Base-by-base conservation (phyloP, 1,140 invertebrate species). In the Micrasema longulum region DNA sequence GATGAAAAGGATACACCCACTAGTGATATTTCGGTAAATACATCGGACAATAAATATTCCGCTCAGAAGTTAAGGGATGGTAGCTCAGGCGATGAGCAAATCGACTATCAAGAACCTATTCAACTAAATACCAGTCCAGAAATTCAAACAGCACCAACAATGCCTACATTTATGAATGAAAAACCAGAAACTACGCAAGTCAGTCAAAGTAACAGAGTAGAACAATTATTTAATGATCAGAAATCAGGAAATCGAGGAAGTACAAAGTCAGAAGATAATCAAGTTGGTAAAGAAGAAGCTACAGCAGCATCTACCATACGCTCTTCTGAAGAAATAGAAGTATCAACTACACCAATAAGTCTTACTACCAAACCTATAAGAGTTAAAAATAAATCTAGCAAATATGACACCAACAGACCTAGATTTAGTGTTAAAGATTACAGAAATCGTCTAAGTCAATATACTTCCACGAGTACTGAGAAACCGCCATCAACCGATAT, bases 361-460 rank as follows among this genome's bases (percentile, higher is more conserved):
- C 67, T 72, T 47, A 80, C 81, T 68, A 76, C 74, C 23, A 79
- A 80, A 63, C 75, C 77, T 7, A 69, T 73, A 63, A 74, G 74
- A 38, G 68, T 75, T 60, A 78, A 76, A 23, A 81, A 79, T 77
- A 71, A 79, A 67, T 78, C 79, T 47, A 79, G 80, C 50, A 86
- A 85, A 77, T 81, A 79, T 53, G 77, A 78, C 12, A 78, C 76
- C 31, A 85, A 85, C 35, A 76, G 87, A 55, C 87, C 87, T 6
- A 80, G 84, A 77, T 89, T 89, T 73, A 89, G 87, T 73, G 85
- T 89, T 5, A 88, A 89, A 79, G 87, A 89, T 76, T 88, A 88
- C 60, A 84, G 86, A 76, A 84, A 78, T 62, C 76, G 84, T 60
- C 70, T 86, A 12, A 87, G 81, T 77, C 79, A 80, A 69, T 77